Percentiles rank a stretch among this genome's conserved stretches.
These are phyloP conservation scores for Drosophila rellima DNA, from an alignment of 2,888 invertebrate species.

Conservation along the genomic window DNA sequence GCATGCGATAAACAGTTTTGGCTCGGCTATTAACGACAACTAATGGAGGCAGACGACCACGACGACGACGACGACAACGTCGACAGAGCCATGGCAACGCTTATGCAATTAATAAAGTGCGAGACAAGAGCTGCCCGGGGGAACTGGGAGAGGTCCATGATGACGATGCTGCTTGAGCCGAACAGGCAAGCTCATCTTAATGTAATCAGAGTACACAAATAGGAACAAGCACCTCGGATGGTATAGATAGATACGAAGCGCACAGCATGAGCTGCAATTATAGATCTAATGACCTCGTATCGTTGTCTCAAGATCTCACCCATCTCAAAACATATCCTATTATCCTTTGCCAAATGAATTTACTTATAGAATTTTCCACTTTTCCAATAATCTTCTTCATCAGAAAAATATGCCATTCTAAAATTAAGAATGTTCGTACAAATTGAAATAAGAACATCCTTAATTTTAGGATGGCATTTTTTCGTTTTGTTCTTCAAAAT, in stretches of 20 bases:
- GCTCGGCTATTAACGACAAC: constrained; percentile 65
- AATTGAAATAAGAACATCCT: too few relatives aligned
- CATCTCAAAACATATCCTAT: neutral
- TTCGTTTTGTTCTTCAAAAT: too few relatives aligned
- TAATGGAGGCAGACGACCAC: constrained; percentile 66
- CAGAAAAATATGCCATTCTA: neutral
- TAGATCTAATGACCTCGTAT: constrained; percentile 15
- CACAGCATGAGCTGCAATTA: neutral
- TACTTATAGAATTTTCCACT: neutral
- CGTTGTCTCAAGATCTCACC: neutral
- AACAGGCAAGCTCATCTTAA: constrained; percentile 18
- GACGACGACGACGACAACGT: constrained; percentile 28
- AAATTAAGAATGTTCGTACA: too few relatives aligned
- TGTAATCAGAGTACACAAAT: constrained; percentile 16
- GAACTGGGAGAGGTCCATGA: neutral
- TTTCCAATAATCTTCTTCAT: neutral
- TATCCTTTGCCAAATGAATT: neutral
- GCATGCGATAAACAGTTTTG: constrained; percentile 71
- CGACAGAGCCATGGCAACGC: constrained; percentile 31
- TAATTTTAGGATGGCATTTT: too few relatives aligned
- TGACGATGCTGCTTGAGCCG: neutral
- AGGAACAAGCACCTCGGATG: constrained; percentile 29
- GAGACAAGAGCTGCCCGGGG: constrained; percentile 22
- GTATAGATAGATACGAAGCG: constrained; percentile 37
- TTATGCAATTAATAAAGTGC: constrained; percentile 72